A percentile compares a stretch with the other conserved stretches of the same genome.
phyloP scores from a whole-genome alignment of 2,888 invertebrate species.

The Apantesis nais region DNA sequence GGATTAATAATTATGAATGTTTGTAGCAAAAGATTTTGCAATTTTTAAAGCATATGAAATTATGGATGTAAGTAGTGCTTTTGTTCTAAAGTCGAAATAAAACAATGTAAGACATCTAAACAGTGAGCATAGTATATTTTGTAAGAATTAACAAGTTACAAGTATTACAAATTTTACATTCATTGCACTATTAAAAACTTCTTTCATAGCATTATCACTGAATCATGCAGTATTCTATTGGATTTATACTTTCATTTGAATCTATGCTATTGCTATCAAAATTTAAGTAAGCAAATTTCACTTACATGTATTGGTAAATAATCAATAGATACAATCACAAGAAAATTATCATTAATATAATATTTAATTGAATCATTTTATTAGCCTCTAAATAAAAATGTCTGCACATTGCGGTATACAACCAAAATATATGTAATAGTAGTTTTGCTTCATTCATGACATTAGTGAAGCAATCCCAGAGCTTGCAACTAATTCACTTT shows the following conservation, averaged over 20 bases:
- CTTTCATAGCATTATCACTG: too few relatives aligned
- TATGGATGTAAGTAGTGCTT: background rate
- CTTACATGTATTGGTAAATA: background rate
- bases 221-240: conserved; percentile 37
- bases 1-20: too few relatives aligned
- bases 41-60: too few relatives aligned
- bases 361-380: conserved; percentile 24
- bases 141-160: conserved; percentile 51
- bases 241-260: conserved; percentile 24
- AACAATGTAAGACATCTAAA: conserved; percentile 61
- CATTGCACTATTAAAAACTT: conserved; percentile 27
- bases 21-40: too few relatives aligned
- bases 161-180: conserved; percentile 37
- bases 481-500: background rate
- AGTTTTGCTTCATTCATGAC: background rate
- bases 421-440: too few relatives aligned
- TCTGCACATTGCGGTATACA: background rate
- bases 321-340: conserved; percentile 24
- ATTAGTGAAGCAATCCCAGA: background rate
- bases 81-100: conserved; percentile 40
- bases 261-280: background rate
- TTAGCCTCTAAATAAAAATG: conserved; percentile 39
- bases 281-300: background rate
- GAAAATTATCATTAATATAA: conserved; percentile 7
- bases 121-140: conserved; percentile 73